Evolutionary conservation across 2,797 vertebrate genomes (phyloP).

Genomic region (Macrochelys suwanniensis): DNA sequence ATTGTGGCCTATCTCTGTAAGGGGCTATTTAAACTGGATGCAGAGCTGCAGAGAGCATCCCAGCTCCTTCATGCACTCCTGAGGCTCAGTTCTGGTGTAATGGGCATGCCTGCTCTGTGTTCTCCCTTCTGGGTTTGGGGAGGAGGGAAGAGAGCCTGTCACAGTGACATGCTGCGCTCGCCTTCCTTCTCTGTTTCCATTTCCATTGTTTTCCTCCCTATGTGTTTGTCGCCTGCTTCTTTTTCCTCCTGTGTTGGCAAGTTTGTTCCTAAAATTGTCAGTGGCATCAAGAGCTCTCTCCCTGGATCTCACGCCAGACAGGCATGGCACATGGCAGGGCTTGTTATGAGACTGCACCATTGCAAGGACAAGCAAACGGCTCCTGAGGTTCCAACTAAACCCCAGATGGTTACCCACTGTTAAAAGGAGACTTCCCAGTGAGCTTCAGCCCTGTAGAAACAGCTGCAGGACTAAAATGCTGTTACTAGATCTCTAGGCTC

Average conservation of each 20-base stretch:
- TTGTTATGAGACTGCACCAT: background rate
- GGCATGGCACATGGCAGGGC: background rate
- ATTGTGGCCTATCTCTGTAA: background rate
- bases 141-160: too few relatives aligned
- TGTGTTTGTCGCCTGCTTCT: background rate
- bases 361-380: background rate
- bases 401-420: background rate
- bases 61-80: background rate
- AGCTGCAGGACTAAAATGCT: background rate
- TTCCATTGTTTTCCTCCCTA: background rate
- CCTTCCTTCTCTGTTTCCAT: background rate
- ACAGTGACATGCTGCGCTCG: fast-evolving
- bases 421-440: background rate
- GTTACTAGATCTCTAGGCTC: background rate
- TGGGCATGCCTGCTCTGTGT: background rate
- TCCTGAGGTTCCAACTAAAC: background rate
- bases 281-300: background rate
- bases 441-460: background rate
- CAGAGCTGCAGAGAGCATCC: background rate
- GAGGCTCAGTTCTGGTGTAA: background rate
- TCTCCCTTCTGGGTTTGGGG: background rate
- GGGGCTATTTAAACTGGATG: background rate
- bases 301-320: background rate
- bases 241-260: background rate
- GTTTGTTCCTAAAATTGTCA: background rate